Percentiles rank a stretch among this genome's conserved stretches.
Conservation (phyloP, 92 coral and sea anemone genomes). For the Epizoanthus scotinus region DNA sequence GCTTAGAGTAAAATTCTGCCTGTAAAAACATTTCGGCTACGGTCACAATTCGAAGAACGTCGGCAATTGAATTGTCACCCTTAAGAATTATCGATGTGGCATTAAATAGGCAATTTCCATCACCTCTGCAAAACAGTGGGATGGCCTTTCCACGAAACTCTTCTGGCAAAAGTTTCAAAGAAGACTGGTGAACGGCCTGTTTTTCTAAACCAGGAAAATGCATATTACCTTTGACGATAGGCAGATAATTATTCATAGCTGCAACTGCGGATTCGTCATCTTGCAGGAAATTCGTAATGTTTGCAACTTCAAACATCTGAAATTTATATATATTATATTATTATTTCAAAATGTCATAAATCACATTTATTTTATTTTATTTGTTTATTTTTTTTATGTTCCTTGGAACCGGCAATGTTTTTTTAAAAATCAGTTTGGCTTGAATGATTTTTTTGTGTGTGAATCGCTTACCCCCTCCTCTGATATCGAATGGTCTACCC, state of each 20-base stretch:
- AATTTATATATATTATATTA: too few species aligned
- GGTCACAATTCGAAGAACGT: not conserved
- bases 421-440: too few species aligned
- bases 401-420: too few species aligned
- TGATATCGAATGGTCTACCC: too few species aligned
- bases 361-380: too few species aligned
- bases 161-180: not conserved
- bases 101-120: not conserved
- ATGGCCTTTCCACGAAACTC: not conserved
- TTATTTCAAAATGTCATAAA: too few species aligned
- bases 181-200: not conserved
- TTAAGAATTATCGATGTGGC: not conserved
- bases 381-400: too few species aligned
- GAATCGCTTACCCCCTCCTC: too few species aligned
- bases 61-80: not conserved
- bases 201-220: not conserved
- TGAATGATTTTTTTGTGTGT: too few species aligned
- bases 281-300: not conserved
- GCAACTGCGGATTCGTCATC: not conserved
- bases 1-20: constrained; percentile 2
- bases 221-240: not conserved
- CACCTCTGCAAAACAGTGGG: not conserved
- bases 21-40: not conserved
- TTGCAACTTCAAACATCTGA: not conserved
- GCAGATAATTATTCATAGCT: not conserved